Evolutionary conservation across 1,140 invertebrate species (phyloP), one percentile per base, ranked within the genome.

Genomic region (Capitella teleta): DNA sequence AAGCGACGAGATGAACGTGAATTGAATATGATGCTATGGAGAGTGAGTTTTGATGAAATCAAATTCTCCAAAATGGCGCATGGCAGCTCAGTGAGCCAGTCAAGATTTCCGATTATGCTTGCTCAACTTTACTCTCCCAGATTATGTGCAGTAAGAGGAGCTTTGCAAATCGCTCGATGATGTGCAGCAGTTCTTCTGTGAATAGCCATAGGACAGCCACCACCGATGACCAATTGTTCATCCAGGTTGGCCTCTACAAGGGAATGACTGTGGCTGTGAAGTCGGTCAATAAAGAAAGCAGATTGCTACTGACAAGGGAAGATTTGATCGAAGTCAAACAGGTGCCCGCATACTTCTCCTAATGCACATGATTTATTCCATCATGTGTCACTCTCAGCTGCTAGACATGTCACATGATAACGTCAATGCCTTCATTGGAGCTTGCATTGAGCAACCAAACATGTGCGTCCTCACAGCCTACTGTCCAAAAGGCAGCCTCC

Each of bases 401-500:
- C 92, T 93, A 68, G 90, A 95, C 64, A 71, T 95, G 4, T 86
- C 91, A 54, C 85, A 93, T 62, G 87, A 93, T 64, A 88, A 95
- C 67, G 73, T 95, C 57, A 87, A 87, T n/a, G 77, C 85, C 56
- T 94, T 95, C 71, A 86, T 87, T 58, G 86, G 86, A 0, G 84
- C 83, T 0, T 83, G 82, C 54, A 79, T 86, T 2, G 85, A 89
- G 48, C 77, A 79, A 41, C 79, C 79, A 0, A 78, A 80, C 28
- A 74, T 86, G 0, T 81, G 79, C 46, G 77, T 87, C 49, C 72
- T 87, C 3, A 83, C 81, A 2, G 77, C 80, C 0, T 87, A 86
- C 61, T 84, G 81, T 61, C 80, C 81, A 0, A 70, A 83, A 38
- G 84, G 84, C 0, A 83, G 81, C 37, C 34, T 63, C 19, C 42